These are phyloP conservation scores for Esperia sulphurella DNA, from an alignment of 2,888 invertebrate genomes.

Conservation along the genomic window DNA sequence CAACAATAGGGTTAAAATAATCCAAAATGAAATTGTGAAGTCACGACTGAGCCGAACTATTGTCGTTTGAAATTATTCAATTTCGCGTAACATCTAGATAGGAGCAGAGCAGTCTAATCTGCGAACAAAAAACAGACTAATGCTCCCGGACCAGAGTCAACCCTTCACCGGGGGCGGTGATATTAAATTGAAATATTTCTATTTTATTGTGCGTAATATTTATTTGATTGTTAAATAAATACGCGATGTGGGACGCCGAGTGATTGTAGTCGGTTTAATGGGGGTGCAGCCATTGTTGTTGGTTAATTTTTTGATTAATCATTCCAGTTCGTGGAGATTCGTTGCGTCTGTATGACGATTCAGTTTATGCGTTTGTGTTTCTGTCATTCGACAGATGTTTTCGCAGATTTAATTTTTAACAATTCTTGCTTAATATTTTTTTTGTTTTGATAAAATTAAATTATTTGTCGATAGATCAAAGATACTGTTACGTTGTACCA, in stretches of 20 bases:
- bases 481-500: too few species aligned
- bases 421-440: too few species aligned
- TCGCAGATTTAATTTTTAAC: neutral
- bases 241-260: conserved; percentile 71
- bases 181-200: conserved; percentile 77
- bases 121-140: conserved; percentile 49
- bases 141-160: conserved; percentile 50
- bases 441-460: too few species aligned
- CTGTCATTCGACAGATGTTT: neutral
- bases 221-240: conserved; percentile 79
- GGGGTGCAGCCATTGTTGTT: conserved; percentile 67
- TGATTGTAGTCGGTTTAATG: conserved; percentile 67
- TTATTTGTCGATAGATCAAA: too few species aligned
- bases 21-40: conserved; percentile 29
- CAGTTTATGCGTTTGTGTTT: conserved; percentile 33
- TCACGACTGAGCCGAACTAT: conserved; percentile 38
- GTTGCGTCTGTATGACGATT: conserved; percentile 58
- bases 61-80: conserved; percentile 63
- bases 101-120: conserved; percentile 48
- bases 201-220: conserved; percentile 78
- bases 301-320: conserved; percentile 80
- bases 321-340: conserved; percentile 55
- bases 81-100: conserved; percentile 74
- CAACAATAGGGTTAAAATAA: conserved; percentile 25
- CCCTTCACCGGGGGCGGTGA: conserved; percentile 67